Evolutionary conservation across 2,113 vertebrate genomes (phyloP), one percentile per base, ranked within the genome.

Genomic region (Lophura nycthemera): DNA sequence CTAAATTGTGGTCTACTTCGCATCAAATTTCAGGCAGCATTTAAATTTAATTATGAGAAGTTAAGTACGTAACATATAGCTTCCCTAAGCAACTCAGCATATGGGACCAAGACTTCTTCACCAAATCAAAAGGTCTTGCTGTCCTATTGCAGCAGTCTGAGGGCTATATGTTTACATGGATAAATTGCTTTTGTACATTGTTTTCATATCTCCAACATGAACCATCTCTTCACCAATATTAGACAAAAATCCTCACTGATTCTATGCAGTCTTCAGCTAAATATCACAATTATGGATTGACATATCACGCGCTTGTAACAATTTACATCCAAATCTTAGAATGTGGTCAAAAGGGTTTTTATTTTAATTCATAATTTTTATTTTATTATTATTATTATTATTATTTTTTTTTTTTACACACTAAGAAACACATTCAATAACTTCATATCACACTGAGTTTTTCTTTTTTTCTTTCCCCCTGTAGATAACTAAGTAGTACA

Each of bases 151-250:
- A 81, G 47, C 32, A 29, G 83, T 56, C 56, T 63, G 42, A 0
- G 2, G 64, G 56, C 22, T 88, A 6, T 80, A 65, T 77, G 89
- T 93, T 88, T n/a, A 72, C 3, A 25, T 20, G 19, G 86, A 81
- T 88, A 88, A 89, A 69, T 57, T 89, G 79, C 77, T 93, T 82
- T 83, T 78, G 42, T 83, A 83, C 47, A 67, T 30, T 90, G 95
- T 94, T 47, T 71, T 42, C 29, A 74, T 29, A 22, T 7, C 10
- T 60, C 17, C 19, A 70, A 59, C 13, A 29, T 27, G 19, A 90
- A 38, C 72, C 77, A 11, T 19, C 5, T 75, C 43, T 88, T 67
- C 29, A 86, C 69, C 74, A 75, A 16, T 64, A 80, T 42, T 36
- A 72, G 67, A 16, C 13, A 67, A 30, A 85, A 77, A 9, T 72